Percentiles rank a stretch among this genome's conserved stretches.
These are phyloP conservation scores for Petroica traversi DNA, from an alignment of 2,113 vertebrate genomes.

Conservation along the genomic window DNA sequence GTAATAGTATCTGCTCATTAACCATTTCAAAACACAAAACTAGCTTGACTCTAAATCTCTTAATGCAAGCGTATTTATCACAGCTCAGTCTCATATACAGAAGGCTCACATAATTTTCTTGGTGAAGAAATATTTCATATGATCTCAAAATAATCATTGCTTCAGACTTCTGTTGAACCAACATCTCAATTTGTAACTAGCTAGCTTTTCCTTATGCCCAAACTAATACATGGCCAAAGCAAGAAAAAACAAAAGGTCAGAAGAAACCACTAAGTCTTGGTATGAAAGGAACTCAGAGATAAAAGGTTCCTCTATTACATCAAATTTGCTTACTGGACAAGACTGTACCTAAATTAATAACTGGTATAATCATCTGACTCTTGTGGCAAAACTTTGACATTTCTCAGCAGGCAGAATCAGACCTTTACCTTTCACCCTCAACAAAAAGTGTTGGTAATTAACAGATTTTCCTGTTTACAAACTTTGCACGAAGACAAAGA, in stretches of 20 bases:
- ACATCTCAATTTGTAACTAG: neutral
- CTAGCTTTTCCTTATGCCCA: neutral
- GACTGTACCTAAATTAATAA: neutral
- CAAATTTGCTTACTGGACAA: neutral
- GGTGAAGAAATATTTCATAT: neutral
- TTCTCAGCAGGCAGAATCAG: neutral
- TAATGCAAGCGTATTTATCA: neutral
- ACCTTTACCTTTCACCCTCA: neutral
- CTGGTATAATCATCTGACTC: neutral
- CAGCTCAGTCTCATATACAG: neutral
- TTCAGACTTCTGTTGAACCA: neutral
- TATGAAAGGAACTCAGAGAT: neutral
- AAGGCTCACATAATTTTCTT: neutral
- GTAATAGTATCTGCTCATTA: neutral
- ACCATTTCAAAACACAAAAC: neutral
- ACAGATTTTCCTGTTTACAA: neutral
- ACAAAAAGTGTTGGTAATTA: neutral
- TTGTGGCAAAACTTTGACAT: neutral
- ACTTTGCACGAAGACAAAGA: no score
- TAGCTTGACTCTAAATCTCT: fast-evolving
- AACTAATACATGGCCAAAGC: neutral
- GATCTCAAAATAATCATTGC: neutral
- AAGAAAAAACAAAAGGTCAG: neutral
- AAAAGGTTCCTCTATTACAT: neutral
- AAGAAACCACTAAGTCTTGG: neutral